A percentile compares a stretch with the other conserved stretches of the same genome.
phyloP scores from a whole-genome alignment of 2,113 vertebrate species.

The Erythrolamprus reginae region DNA sequence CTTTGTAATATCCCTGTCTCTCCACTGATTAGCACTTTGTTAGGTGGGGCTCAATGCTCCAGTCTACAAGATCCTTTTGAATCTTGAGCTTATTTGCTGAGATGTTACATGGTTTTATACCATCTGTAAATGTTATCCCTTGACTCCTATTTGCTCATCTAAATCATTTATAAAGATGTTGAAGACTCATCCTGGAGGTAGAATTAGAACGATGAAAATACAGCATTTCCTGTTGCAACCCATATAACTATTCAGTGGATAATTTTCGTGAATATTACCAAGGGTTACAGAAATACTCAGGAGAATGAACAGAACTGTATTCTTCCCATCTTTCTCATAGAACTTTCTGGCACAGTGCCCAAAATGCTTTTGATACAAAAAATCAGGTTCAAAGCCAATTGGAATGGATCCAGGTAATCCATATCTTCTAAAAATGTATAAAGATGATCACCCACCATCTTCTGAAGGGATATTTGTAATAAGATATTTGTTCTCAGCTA shows the following conservation, averaged over 20 bases:
- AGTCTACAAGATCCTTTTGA: background rate
- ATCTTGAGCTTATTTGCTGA: background rate
- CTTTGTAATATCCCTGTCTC: background rate
- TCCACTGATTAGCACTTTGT: background rate
- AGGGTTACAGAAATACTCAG: background rate
- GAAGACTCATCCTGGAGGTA: background rate
- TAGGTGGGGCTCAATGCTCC: background rate
- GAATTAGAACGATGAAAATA: background rate
- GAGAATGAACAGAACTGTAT: background rate
- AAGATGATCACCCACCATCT: background rate
- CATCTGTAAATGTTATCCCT: background rate
- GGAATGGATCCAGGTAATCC: background rate
- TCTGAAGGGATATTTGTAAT: background rate
- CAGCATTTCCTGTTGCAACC: background rate
- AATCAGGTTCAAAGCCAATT: background rate
- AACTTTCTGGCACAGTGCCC: background rate
- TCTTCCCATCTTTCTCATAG: background rate
- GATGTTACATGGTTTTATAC: background rate
- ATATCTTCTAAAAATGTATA: background rate
- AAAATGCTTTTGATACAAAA: background rate
- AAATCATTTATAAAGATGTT: background rate
- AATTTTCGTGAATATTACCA: background rate
- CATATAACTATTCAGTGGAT: background rate
- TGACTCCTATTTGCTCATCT: background rate
- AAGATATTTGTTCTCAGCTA: background rate